These are phyloP conservation scores for Abramis brama DNA, from an alignment of 2,113 vertebrate species.

Conservation along the genomic window DNA sequence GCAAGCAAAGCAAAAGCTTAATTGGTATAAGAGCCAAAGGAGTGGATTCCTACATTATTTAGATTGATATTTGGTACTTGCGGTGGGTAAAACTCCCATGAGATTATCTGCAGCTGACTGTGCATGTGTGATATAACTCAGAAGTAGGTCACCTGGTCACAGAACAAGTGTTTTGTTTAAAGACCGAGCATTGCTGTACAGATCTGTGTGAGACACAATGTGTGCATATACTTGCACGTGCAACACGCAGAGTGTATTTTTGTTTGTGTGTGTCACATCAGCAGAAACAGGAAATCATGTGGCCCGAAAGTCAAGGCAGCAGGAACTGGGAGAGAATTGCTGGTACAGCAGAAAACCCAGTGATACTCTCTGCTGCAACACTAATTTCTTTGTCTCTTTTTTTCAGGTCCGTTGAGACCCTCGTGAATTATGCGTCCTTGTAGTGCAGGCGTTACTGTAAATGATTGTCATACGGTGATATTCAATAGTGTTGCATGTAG, in stretches of 20 bases:
- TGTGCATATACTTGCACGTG: neutral
- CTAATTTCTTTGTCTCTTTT: constrained; percentile 21
- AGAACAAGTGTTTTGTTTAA: neutral
- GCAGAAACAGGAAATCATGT: constrained; percentile 45
- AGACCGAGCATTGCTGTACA: neutral
- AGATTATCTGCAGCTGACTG: neutral
- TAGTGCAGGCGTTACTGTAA: constrained; percentile 11
- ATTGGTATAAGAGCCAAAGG: neutral
- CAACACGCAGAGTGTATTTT: constrained; percentile 9
- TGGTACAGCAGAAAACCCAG: constrained; percentile 38
- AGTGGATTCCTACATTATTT: constrained; percentile 5
- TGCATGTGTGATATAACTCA: neutral
- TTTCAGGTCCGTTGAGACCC: neutral
- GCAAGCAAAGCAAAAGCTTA: neutral
- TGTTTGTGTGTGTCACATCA: constrained; percentile 42
- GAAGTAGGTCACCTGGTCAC: constrained; percentile 33
- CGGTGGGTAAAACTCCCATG: neutral
- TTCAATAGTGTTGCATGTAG: neutral
- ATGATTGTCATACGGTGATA: neutral
- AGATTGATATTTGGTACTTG: neutral
- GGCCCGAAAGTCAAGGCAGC: constrained; percentile 37
- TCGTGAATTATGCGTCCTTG: neutral
- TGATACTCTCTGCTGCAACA: neutral
- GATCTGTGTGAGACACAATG: constrained; percentile 9
- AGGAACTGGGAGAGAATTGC: constrained; percentile 39